These are phyloP conservation scores for Vanessa tameamea DNA, from an alignment of 1,140 invertebrate genomes.

Conservation along the genomic window DNA sequence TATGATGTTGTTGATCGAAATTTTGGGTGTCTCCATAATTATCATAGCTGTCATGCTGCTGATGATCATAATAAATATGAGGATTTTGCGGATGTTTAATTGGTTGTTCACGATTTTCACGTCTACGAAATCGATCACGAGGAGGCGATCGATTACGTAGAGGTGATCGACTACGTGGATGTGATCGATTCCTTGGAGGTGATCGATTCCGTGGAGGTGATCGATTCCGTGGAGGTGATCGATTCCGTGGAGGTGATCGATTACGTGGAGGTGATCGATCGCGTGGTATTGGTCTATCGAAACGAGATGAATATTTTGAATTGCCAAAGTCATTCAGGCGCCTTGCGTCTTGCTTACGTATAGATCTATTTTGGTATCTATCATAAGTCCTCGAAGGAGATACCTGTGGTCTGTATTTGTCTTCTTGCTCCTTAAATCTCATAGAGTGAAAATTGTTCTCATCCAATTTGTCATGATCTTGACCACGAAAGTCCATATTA, in stretches of 20 bases:
- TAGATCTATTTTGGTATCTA: not conserved
- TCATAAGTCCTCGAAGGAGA: not conserved
- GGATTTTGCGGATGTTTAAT: not conserved
- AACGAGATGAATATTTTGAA: not conserved
- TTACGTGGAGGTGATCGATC: not conserved
- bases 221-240: not conserved
- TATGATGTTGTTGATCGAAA: not conserved
- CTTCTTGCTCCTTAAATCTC: not conserved
- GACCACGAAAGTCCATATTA: not conserved
- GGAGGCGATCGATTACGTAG: conserved; percentile 9
- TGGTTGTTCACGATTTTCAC: not conserved
- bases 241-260: conserved; percentile 14
- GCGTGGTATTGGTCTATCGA: not conserved
- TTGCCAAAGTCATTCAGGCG: not conserved
- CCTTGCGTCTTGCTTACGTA: not conserved
- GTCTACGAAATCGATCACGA: conserved; percentile 11
- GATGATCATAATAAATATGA: not conserved
- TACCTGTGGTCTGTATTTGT: not conserved
- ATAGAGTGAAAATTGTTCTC: not conserved
- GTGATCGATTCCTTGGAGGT: not conserved
- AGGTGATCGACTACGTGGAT: not conserved
- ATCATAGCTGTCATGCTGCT: not conserved
- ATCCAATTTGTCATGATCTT: not conserved
- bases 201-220: not conserved
- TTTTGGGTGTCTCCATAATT: not conserved